Percentiles rank a stretch among this genome's conserved stretches.
These are phyloP conservation scores for Disparrhopalites patrizii DNA, from an alignment of 2,888 invertebrate species.

Conservation along the genomic window DNA sequence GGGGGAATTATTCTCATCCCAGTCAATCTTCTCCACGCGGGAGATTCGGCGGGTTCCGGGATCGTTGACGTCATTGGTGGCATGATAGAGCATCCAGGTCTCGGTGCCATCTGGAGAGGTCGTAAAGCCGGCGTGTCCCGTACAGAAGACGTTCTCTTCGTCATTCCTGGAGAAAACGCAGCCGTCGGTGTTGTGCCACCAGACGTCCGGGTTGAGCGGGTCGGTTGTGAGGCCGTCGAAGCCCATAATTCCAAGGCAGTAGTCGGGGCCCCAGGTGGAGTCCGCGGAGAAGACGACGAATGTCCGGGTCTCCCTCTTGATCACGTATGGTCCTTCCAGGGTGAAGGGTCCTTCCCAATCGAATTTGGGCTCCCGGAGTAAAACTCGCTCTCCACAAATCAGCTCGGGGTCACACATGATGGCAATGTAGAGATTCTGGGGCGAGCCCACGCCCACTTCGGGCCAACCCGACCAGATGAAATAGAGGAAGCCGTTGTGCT, in stretches of 20 bases:
- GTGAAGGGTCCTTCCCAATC: conserved; percentile 42
- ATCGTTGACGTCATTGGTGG: conserved; percentile 24
- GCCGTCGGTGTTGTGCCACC: conserved; percentile 38
- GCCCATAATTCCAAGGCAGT: conserved; percentile 45
- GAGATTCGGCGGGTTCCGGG: conserved; percentile 22
- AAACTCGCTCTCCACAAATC: conserved; percentile 36
- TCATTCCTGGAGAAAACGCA: conserved; percentile 44
- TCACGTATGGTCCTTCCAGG: conserved; percentile 41
- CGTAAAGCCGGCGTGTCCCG: conserved; percentile 43
- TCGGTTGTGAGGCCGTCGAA: conserved; percentile 37
- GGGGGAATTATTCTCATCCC: conserved; percentile 28
- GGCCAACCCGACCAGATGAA: conserved; percentile 47
- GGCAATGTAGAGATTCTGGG: conserved; percentile 47
- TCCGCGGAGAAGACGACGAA: conserved; percentile 45
- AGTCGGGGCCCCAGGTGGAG: conserved; percentile 46
- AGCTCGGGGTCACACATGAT: conserved; percentile 42
- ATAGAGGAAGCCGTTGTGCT: conserved; percentile 39
- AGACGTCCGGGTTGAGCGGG: conserved; percentile 37
- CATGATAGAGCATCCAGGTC: conserved; percentile 37
- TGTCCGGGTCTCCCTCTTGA: conserved; percentile 35
- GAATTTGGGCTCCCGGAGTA: conserved; percentile 35
- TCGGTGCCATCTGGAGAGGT: conserved; percentile 27
- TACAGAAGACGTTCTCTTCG: conserved; percentile 39
- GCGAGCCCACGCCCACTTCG: conserved; percentile 36
- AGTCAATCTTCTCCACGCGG: conserved; percentile 33